A percentile compares a stretch with the other conserved stretches of the same genome.
These are phyloP conservation scores for Hypsibius dujardini DNA, from an alignment of 1,140 invertebrate genomes.

Conservation along the genomic window DNA sequence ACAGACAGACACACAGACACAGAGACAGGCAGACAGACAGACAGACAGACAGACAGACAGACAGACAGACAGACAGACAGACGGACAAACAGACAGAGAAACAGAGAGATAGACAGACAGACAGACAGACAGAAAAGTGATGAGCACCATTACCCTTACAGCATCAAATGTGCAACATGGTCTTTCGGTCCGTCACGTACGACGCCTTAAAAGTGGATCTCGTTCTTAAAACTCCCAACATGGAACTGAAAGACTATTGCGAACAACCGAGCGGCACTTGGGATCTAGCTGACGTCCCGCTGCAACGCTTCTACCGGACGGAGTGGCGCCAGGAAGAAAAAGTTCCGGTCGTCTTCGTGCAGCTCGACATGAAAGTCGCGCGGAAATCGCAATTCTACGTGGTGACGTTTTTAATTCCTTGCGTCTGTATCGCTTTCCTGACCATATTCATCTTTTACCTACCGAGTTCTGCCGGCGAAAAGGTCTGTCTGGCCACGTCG, in stretches of 20 bases:
- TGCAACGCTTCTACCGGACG: constrained; percentile 64
- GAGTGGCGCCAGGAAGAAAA: constrained; percentile 34
- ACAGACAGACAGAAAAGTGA: too few relatives aligned
- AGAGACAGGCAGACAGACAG: too few relatives aligned
- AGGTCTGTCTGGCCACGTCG: constrained; percentile 22
- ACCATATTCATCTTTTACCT: constrained; percentile 96
- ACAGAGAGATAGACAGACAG: too few relatives aligned
- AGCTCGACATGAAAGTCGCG: constrained; percentile 86
- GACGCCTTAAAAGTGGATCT: constrained; percentile 90
- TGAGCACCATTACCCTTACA: too few relatives aligned
- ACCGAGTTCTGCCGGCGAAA: constrained; percentile 51
- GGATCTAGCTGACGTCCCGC: constrained; percentile 85
- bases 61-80: too few relatives aligned
- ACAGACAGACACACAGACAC: too few relatives aligned
- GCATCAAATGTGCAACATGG: constrained; percentile 87
- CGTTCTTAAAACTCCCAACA: constrained; percentile 75
- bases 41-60: too few relatives aligned
- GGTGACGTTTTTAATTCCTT: constrained; percentile 94
- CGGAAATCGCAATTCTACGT: constrained; percentile 97
- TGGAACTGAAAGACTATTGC: constrained; percentile 68
- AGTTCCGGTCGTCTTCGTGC: constrained; percentile 83
- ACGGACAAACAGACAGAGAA: too few relatives aligned
- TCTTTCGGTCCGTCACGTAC: constrained; percentile 98
- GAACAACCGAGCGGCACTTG: constrained; percentile 57
- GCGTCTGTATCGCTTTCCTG: constrained; percentile 92